Evolutionary conservation across 2,888 invertebrate species (phyloP).

Genomic region (Protophormia terraenovae): DNA sequence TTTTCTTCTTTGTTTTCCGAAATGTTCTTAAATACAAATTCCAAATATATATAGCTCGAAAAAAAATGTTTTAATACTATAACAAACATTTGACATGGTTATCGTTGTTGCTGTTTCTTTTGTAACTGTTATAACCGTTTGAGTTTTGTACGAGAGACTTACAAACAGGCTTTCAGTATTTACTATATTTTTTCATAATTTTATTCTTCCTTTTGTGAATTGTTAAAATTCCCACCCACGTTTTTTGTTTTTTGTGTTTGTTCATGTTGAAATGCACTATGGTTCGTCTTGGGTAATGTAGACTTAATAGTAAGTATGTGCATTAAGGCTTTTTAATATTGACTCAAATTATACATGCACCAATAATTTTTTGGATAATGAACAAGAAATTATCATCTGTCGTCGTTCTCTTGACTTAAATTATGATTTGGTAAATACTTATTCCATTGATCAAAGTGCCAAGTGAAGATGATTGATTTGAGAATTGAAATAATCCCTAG

Average conservation of each 20-base stretch:
- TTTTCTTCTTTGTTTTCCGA: neutral
- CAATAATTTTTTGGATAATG: too few species aligned
- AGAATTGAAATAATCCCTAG: too few species aligned
- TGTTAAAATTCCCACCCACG: neutral
- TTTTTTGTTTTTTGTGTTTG: neutral
- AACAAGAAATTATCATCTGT: too few species aligned
- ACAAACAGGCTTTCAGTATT: neutral
- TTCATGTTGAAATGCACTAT: neutral
- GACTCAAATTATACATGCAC: too few species aligned
- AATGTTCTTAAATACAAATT: conserved; percentile 18
- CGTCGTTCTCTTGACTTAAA: too few species aligned
- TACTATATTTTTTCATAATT: neutral
- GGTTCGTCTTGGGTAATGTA: neutral
- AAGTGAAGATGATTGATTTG: too few species aligned
- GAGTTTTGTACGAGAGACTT: neutral
- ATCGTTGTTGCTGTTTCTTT: conserved; percentile 37
- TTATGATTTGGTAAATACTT: too few species aligned
- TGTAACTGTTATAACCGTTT: conserved; percentile 37
- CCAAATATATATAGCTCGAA: conserved; percentile 30
- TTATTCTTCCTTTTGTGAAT: neutral
- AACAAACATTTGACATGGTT: conserved; percentile 54
- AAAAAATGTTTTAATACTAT: conserved; percentile 3
- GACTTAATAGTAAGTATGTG: neutral
- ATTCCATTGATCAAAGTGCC: too few species aligned
- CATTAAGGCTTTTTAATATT: too few species aligned